phyloP scores from a whole-genome alignment of 2,888 invertebrate genomes.

The Zeuzera pyrina region DNA sequence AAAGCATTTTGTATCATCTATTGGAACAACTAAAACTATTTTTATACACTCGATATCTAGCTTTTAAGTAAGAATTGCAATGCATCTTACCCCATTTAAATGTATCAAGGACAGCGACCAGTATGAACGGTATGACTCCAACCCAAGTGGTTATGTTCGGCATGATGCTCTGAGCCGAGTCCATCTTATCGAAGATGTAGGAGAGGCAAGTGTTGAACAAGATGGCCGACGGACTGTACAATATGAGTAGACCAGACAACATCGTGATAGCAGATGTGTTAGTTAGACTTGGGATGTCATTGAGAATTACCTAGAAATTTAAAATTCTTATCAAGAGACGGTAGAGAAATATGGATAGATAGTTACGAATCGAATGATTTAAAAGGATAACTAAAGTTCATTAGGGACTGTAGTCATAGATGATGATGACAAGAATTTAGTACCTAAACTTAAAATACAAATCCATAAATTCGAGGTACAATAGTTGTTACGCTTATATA shows the following conservation, averaged over 20 bases:
- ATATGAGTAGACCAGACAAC: constrained; percentile 75
- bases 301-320: constrained; percentile 71
- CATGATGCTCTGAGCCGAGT: constrained; percentile 85
- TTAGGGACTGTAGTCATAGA: too few relatives aligned
- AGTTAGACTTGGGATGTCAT: constrained; percentile 79
- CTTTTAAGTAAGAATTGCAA: background rate
- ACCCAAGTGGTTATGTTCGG: constrained; percentile 83
- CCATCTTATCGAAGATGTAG: constrained; percentile 86
- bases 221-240: constrained; percentile 84
- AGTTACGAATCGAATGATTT: too few relatives aligned
- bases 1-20: too few relatives aligned
- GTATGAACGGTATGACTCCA: constrained; percentile 82
- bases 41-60: too few relatives aligned
- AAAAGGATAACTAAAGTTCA: too few relatives aligned
- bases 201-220: constrained; percentile 84
- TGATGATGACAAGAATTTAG: too few relatives aligned
- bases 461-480: too few relatives aligned
- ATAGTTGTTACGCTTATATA: too few relatives aligned
- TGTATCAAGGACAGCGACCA: constrained; percentile 82
- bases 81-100: constrained; percentile 75
- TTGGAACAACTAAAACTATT: too few relatives aligned
- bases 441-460: too few relatives aligned
- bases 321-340: background rate
- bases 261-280: constrained; percentile 80
- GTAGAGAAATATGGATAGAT: too few relatives aligned